A percentile compares a stretch with the other conserved stretches of the same genome.
These are phyloP conservation scores for Deroplatys truncata DNA, from an alignment of 2,888 invertebrate species.

Conservation along the genomic window DNA sequence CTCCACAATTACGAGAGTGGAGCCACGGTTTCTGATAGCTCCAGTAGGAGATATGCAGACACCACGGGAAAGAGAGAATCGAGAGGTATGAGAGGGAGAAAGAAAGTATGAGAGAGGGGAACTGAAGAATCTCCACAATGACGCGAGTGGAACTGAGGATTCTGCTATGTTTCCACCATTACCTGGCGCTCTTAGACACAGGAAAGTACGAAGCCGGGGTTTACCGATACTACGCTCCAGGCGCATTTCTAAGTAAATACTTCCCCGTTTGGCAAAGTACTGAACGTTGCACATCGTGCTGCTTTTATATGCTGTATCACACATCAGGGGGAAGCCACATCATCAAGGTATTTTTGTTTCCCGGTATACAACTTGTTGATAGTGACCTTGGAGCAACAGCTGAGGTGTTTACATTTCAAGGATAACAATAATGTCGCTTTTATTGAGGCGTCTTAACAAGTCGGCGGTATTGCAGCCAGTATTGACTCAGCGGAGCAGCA, in stretches of 20 bases:
- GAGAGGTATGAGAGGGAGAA: too few relatives aligned
- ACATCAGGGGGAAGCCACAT: not conserved
- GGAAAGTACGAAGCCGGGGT: too few relatives aligned
- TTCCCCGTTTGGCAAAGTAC: not conserved
- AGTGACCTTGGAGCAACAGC: not conserved
- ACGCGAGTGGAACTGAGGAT: too few relatives aligned
- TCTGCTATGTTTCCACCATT: too few relatives aligned
- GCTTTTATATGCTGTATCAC: not conserved
- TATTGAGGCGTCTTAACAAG: not conserved
- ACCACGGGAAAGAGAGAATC: too few relatives aligned
- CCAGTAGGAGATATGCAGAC: too few relatives aligned
- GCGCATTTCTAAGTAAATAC: not conserved
- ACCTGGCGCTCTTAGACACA: too few relatives aligned
- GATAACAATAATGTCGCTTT: not conserved
- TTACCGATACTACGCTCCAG: too few relatives aligned
- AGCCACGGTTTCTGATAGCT: too few relatives aligned
- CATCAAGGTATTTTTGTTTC: not conserved
- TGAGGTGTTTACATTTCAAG: not conserved
- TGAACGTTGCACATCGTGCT: not conserved
- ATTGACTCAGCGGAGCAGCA: not conserved
- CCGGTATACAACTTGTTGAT: not conserved
- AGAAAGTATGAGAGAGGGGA: too few relatives aligned
- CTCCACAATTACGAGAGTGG: too few relatives aligned
- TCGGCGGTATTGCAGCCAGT: not conserved
- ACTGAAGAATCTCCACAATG: too few relatives aligned